Evolutionary conservation across 2,113 vertebrate genomes (phyloP).

Genomic region (Reinhardtius hippoglossoides): DNA sequence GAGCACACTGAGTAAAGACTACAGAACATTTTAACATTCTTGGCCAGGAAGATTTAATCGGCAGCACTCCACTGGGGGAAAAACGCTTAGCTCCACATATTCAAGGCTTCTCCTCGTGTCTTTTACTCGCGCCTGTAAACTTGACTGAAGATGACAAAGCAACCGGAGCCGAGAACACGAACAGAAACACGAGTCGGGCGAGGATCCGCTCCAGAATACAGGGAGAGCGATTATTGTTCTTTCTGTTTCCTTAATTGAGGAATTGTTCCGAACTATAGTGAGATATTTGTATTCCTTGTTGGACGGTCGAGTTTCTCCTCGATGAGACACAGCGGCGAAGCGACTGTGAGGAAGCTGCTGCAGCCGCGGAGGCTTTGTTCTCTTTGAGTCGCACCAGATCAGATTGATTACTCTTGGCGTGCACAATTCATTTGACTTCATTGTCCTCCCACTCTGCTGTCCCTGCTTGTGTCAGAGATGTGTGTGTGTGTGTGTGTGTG

Average conservation of each 20-base stretch:
- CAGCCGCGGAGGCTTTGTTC: constrained; percentile 66
- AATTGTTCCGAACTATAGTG: constrained; percentile 8
- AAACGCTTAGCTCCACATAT: constrained; percentile 73
- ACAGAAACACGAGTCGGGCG: constrained; percentile 30
- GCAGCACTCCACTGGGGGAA: constrained; percentile 53
- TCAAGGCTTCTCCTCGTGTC: constrained; percentile 51
- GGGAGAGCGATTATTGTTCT: constrained; percentile 10
- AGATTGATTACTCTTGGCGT: constrained; percentile 79
- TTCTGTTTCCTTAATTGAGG: constrained; percentile 29
- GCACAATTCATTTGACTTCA: constrained; percentile 79
- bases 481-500: constrained; percentile 31
- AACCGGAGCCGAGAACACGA: constrained; percentile 16
- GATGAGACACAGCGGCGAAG: constrained; percentile 8
- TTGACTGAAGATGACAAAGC: constrained; percentile 47
- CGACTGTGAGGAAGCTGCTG: constrained; percentile 46
- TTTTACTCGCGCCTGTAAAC: constrained; percentile 56
- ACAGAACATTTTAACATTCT: constrained; percentile 73
- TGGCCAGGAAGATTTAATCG: constrained; percentile 72
- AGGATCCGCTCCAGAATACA: constrained; percentile 45
- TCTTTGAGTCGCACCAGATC: constrained; percentile 64
- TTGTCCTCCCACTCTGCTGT: constrained; percentile 74
- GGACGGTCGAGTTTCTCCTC: constrained; percentile 20
- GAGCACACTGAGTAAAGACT: constrained; percentile 65
- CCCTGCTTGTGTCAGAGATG: constrained; percentile 62
- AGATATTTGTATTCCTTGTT: constrained; percentile 13